Percentiles rank a stretch among this genome's conserved stretches.
Evolutionary conservation across 2,113 vertebrate species (phyloP).

Genomic region (Centropus unirufus): DNA sequence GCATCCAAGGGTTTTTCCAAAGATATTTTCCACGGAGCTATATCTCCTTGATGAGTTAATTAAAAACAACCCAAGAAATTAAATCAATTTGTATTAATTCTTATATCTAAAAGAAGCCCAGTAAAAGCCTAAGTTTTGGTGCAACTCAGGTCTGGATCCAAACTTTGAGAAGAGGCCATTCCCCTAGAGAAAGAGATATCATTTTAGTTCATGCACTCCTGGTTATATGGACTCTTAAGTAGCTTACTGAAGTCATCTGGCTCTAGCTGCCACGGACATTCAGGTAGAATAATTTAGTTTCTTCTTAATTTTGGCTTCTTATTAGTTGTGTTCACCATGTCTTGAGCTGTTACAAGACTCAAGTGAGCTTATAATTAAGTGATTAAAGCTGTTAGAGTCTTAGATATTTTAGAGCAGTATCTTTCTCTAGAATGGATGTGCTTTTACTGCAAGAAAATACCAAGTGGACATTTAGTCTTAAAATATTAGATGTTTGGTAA

Average conservation of each 20-base stretch:
- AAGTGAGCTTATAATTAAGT: background rate
- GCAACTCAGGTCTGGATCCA: background rate
- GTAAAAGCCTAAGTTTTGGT: background rate
- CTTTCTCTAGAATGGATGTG: background rate
- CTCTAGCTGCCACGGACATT: background rate
- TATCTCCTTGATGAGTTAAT: background rate
- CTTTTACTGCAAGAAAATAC: background rate
- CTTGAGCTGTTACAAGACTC: background rate
- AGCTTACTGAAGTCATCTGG: background rate
- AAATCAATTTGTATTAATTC: background rate
- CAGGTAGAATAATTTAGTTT: background rate
- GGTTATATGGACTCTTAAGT: background rate
- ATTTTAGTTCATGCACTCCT: background rate
- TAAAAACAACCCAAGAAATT: background rate
- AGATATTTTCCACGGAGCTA: constrained; percentile 16
- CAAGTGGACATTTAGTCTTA: background rate
- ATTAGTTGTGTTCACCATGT: background rate
- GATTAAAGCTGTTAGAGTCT: background rate
- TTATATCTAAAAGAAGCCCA: background rate
- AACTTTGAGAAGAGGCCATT: background rate
- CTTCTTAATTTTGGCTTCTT: background rate
- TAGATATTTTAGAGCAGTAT: background rate
- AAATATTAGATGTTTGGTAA: background rate
- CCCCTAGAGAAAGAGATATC: background rate
- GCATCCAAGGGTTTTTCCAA: background rate